Base-by-base conservation (phyloP, 2,888 invertebrate genomes). In the Gibbula magus region DNA sequence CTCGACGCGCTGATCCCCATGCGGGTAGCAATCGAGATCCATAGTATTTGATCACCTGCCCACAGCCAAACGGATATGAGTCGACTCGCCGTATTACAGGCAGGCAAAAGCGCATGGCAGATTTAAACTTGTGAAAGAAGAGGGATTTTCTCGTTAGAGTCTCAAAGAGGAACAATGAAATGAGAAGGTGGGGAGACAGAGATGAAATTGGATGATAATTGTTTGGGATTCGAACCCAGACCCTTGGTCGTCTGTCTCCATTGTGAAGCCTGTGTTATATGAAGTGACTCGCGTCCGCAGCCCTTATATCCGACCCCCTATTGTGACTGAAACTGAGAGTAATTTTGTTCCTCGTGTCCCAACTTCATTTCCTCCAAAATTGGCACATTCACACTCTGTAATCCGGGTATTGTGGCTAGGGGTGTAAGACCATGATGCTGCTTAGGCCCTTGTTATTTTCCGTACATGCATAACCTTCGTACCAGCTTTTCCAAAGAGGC, bases 151-250 rank as follows among this genome's bases (percentile, higher is more conserved):
- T 70, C 70, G 70, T 70, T 70, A 70, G 70, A 16, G 39, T n/a
- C 39, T 39, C 20, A 39, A 35, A 39, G 35, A 35, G 70, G 29
- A n/a, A 70, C 70, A 70, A 70, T 70, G 35, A 22, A 35, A 29
- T 35, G 18, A 10, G 70, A 70, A 70, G 70, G 70, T 70, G 32
- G 16, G 18, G 70, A 35, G 70, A 70, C 70, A 35, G 70, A 35
- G 70, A 29, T 70, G 70, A 70, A 70, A 70, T 70, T 70, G 70
- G 70, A 70, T 70, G 70, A 70, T 70, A 70, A 70, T 70, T 70
- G 70, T 39, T 20, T 20, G 35, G 70, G 45, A 35, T 39, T 20
- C 70, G 29, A 70, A 20, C 70, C n/a, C 35, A 70, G 70, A 70
- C 70, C 35, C 35, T 20, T 18, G 70, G 39, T 70, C 39, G 70